phyloP scores from a whole-genome alignment of 2,113 vertebrate genomes.

The Tringa solitaria region DNA sequence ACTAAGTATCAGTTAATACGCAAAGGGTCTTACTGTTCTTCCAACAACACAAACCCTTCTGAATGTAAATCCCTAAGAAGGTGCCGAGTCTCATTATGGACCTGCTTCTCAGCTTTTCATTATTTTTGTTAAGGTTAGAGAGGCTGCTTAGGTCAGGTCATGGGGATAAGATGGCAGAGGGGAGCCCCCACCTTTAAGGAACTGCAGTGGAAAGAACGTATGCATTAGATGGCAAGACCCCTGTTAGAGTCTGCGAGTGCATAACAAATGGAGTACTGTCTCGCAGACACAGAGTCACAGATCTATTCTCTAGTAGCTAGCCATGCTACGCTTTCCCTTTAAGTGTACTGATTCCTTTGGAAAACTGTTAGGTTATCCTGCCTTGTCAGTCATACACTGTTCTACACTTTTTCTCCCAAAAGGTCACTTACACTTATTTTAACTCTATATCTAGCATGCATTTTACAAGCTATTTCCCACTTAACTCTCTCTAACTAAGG shows the following conservation, averaged over 20 bases:
- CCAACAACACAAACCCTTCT: neutral
- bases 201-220: neutral
- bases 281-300: neutral
- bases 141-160: neutral
- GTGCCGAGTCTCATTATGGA: neutral
- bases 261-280: neutral
- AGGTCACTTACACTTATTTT: neutral
- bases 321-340: neutral
- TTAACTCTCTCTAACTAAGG: constrained; percentile 50
- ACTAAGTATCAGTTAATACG: neutral
- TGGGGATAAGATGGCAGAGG: neutral
- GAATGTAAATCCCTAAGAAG: neutral
- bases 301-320: neutral
- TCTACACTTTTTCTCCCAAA: neutral
- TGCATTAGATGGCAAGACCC: neutral
- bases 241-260: neutral
- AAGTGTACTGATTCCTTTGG: constrained; percentile 16
- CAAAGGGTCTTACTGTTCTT: neutral
- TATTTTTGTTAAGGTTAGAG: neutral
- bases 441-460: constrained; percentile 59
- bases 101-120: neutral
- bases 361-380: constrained; percentile 6
- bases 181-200: neutral
- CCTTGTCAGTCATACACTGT: neutral
- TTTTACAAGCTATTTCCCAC: constrained; percentile 54